A percentile compares a stretch with the other conserved stretches of the same genome.
Conservation (phyloP, 2,888 invertebrate genomes). For the Gymnoscelis rufifasciata region DNA sequence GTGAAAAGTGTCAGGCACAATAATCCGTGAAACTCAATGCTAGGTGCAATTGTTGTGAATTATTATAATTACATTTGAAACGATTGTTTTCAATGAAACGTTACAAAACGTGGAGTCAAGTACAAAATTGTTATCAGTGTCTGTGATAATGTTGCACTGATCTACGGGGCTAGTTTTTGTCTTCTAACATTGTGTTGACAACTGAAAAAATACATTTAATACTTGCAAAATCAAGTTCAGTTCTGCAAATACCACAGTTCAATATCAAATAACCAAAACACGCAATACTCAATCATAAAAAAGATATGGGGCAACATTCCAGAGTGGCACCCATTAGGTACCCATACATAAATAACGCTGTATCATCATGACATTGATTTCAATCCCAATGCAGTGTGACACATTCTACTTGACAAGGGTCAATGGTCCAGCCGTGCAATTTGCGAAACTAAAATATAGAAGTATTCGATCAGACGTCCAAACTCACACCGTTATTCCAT, state of each 20-base stretch:
- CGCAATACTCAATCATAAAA: constrained; percentile 11
- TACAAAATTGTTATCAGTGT: too few relatives aligned
- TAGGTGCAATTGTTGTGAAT: constrained; percentile 9
- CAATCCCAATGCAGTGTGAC: constrained; percentile 33
- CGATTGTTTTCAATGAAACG: not conserved
- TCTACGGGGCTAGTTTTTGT: too few relatives aligned
- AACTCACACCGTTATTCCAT: constrained; percentile 73
- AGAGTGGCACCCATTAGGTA: not conserved
- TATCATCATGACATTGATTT: constrained; percentile 25
- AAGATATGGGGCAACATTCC: constrained; percentile 9
- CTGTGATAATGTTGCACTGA: too few relatives aligned
- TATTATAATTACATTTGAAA: not conserved
- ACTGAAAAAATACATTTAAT: too few relatives aligned
- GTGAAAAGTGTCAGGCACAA: constrained; percentile 23
- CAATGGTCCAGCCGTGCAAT: constrained; percentile 62
- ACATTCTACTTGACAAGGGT: constrained; percentile 65
- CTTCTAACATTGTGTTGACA: too few relatives aligned
- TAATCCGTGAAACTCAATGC: constrained; percentile 15
- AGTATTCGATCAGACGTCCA: constrained; percentile 56
- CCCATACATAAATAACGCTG: constrained; percentile 15
- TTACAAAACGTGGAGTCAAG: too few relatives aligned
- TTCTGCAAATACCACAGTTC: too few relatives aligned
- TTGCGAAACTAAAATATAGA: constrained; percentile 71
- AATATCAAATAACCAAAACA: not conserved
- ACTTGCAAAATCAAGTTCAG: too few relatives aligned